Base-by-base conservation (phyloP, 2,888 invertebrate genomes). In the Epinotia bilunana region DNA sequence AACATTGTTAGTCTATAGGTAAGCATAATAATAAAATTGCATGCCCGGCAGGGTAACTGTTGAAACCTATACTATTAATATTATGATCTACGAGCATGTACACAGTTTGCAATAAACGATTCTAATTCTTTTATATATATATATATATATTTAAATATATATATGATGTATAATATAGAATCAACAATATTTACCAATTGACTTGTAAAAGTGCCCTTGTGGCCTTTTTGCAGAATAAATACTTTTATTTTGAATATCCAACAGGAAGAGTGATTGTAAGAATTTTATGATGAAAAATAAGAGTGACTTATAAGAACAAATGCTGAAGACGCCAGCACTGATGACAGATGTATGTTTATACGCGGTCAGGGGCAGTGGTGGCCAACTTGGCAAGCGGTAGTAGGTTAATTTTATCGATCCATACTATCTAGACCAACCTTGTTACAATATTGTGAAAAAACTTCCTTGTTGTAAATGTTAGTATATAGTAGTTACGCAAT, bases 301-400 rank as follows among this genome's bases (percentile, higher is more conserved):
- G 55, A 3, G 3, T 39, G 7, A 1, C 5, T 20, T 43, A 39
- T 63, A 64, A 60, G 28, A 74, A 60, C 53, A 64, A 64, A 60
- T 60, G 16, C n/a, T 23, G 43, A 67, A 75, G 71, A 75, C 53
- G 72, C 61, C 57, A 72, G 75, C 61, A 20, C 61, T 71, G 67
- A 71, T 72, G 67, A 65, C 57, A 67, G 33, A 72, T 67, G 55
- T 71, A 60, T n/a, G 64, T 77, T 60, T 28, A 60, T 64, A 74
- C 69, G 85, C 87, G 88, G 88, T 88, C 88, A 89, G 85, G 86
- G 85, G 82, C 87, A 82, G 81, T 80, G 87, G 74, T 88, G 89
- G 91, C 91, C 91, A 91, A 93, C 83, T 93, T 93, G 93, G 93
- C 92, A 92, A 83, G 83, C 83, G 70, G 61, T 77, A 80, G 69